Evolutionary conservation across 35 echinoderm and acorn worm species (phyloP), one percentile per base, ranked within the genome.

Genomic region (Stichopus chloronotus): DNA sequence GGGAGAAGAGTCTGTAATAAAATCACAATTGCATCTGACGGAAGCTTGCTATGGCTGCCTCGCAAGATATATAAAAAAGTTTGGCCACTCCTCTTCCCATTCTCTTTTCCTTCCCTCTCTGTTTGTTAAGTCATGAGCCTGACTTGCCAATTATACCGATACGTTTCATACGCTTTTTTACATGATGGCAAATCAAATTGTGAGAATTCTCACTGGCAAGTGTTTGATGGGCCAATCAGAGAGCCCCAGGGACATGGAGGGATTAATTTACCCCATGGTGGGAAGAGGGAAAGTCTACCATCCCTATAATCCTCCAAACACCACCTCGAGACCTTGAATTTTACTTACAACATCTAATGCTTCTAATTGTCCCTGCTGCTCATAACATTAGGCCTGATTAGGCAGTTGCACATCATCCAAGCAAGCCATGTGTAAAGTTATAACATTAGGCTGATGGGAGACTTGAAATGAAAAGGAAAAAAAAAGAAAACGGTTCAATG

Each of bases 371-470:
- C 57, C 82, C 53, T 85, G 82, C 82, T 85, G 82, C 55, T 85
- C 82, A 85, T 85, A 85, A 85, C 82, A 85, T 85, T 85, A 85
- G 82, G 82, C 82, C 55, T 85, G 82, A 85, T 85, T 85, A 85
- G 82, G 55, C 82, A 85, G 82, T 85, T 43, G 58, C 54, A 85
- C 55, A 56, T 85, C 58, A 55, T 53, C 9, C 82, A 85, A 85
- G 57, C 58, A 58, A 85, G 55, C 82, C 14, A 85, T 58, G 69
- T 74, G 69, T 74, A 59, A 23, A 85, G 55, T 14, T 58, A 58
- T 56, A 85, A 85, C 82, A 85, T 85, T 85, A 85, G 82, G 82
- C 82, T 58, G 3, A 74, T 14, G 11, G 17, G 19, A n/a, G 17
- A 74, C 17, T 74, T 7, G 7, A 74, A 20, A 24, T 72, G 17